Evolutionary conservation across 2,888 invertebrate species (phyloP).

Genomic region (Cantharis nigra): DNA sequence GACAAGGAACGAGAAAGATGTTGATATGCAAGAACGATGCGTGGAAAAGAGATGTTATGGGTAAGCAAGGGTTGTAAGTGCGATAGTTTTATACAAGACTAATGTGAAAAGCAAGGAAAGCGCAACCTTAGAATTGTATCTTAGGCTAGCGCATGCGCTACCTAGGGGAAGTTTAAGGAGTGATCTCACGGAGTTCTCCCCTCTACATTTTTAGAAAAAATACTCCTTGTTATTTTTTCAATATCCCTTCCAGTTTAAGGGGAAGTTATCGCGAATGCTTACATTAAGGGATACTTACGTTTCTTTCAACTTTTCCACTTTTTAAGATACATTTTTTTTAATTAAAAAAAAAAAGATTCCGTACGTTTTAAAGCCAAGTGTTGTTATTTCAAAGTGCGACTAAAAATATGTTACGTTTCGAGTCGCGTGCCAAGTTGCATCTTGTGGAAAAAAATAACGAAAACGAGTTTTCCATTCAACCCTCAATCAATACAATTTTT

Average conservation of each 20-base stretch:
- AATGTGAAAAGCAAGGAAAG: constrained; percentile 46
- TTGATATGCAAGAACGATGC: constrained; percentile 48
- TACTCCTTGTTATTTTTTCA: constrained; percentile 51
- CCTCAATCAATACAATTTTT: not conserved
- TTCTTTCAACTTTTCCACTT: not conserved
- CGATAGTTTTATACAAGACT: constrained; percentile 49
- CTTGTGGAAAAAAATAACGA: not conserved
- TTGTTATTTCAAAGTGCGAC: not conserved
- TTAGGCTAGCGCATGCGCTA: constrained; percentile 52
- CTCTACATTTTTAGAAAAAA: constrained; percentile 48
- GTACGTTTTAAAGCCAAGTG: not conserved
- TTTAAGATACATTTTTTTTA: not conserved
- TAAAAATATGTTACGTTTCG: not conserved
- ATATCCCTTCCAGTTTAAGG: constrained; percentile 44
- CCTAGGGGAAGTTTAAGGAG: constrained; percentile 51
- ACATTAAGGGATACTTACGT: constrained; percentile 12
- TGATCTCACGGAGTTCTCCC: constrained; percentile 46
- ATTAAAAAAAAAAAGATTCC: not conserved
- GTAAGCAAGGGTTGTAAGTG: constrained; percentile 50
- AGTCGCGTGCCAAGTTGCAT: not conserved
- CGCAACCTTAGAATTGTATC: constrained; percentile 55
- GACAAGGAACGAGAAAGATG: constrained; percentile 51
- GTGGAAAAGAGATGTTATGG: constrained; percentile 44
- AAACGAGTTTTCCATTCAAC: not conserved
- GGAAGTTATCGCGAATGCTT: constrained; percentile 30